Conservation (phyloP, 2,113 vertebrate genomes). For the Ibidorhyncha struthersii region DNA sequence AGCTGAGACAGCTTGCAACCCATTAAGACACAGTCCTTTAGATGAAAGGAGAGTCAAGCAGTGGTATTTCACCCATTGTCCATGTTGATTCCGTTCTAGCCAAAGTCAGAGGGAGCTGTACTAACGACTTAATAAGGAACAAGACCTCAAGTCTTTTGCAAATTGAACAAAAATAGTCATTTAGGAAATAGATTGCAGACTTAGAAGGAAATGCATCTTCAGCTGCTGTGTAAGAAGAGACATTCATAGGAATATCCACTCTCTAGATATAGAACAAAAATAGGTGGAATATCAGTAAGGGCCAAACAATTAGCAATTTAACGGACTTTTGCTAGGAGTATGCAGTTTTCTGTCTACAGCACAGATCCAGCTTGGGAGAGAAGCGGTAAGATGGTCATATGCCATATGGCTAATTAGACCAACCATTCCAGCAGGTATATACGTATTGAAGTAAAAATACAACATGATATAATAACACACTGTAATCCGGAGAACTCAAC, state of each 20-base stretch:
- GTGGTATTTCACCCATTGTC: not conserved
- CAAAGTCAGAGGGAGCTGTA: not conserved
- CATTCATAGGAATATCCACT: not conserved
- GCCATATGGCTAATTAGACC: not conserved
- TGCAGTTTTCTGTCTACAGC: not conserved
- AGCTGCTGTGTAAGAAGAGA: not conserved
- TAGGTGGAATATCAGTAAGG: not conserved
- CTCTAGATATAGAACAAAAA: not conserved
- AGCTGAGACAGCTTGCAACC: not conserved
- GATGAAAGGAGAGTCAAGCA: not conserved
- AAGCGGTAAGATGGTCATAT: not conserved
- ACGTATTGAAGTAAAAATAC: not conserved
- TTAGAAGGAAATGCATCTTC: not conserved
- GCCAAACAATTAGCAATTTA: not conserved
- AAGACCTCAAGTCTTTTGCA: not conserved
- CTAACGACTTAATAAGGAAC: not conserved
- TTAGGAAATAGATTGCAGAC: not conserved
- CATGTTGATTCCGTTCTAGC: not conserved
- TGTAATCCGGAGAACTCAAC: not conserved
- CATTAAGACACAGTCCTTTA: not conserved
- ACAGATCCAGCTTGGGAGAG: not conserved
- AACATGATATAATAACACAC: accelerated
- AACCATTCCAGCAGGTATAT: not conserved
- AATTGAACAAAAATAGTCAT: not conserved
- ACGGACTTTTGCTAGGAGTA: not conserved